Evolutionary conservation across 2,113 vertebrate genomes (phyloP).

Genomic region (Phylloscopus trochilus): DNA sequence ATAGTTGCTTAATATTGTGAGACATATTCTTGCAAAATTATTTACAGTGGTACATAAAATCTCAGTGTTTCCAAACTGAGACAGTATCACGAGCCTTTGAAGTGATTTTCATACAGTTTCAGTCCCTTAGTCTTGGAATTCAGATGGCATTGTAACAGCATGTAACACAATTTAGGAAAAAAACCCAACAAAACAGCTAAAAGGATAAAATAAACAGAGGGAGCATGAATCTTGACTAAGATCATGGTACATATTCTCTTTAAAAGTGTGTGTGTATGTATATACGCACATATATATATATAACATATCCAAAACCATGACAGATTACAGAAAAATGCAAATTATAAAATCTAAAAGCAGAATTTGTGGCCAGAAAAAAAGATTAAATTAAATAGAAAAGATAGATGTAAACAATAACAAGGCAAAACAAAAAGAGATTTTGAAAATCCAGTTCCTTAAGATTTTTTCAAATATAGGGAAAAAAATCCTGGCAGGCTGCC

Average conservation of each 20-base stretch:
- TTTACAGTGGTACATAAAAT: not conserved
- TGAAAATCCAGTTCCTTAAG: not conserved
- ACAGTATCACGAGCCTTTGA: not conserved
- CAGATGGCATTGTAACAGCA: not conserved
- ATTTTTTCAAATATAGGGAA: not conserved
- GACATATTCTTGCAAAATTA: not conserved
- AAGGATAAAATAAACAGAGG: not conserved
- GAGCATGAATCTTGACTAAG: not conserved
- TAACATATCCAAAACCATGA: not conserved
- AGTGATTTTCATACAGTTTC: not conserved
- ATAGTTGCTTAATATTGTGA: not conserved
- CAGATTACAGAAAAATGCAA: not conserved
- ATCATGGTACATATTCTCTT: not conserved
- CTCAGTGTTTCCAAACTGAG: not conserved
- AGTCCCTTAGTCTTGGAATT: not conserved
- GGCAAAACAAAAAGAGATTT: not conserved
- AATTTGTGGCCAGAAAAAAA: not conserved
- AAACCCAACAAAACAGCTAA: not conserved
- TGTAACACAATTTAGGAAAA: not conserved
- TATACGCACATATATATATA: fast-evolving
- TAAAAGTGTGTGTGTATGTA: not conserved
- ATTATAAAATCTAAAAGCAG: not conserved
- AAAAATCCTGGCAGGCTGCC: not conserved
- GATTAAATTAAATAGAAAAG: not conserved
- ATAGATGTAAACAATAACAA: not conserved